Conservation (phyloP, 2,888 invertebrate genomes). For the Aricia artaxerxes region DNA sequence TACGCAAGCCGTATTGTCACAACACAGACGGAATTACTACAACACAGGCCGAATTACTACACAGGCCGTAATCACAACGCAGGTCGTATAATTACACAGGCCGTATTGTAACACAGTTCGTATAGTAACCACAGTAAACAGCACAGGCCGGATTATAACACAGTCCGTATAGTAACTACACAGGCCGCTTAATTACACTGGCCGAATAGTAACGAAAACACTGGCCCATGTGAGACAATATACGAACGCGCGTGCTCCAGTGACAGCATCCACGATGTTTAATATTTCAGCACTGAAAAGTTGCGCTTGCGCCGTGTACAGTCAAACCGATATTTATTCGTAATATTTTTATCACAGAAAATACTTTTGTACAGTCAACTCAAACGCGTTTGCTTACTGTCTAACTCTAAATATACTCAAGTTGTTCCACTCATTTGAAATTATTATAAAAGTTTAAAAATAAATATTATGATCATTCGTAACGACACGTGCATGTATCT, state of each 20-base stretch:
- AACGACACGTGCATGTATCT: background rate
- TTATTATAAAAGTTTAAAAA: background rate
- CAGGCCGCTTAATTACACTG: background rate
- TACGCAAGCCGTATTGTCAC: too few species aligned
- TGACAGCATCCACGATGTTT: constrained; percentile 2
- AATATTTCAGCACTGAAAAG: constrained; percentile 3
- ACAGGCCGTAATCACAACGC: too few species aligned
- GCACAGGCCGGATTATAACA: background rate
- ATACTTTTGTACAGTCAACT: constrained; percentile 1
- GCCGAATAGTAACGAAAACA: background rate
- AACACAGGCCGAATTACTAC: too few species aligned
- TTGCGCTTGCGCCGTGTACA: background rate
- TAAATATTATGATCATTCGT: background rate
- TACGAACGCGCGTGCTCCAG: background rate
- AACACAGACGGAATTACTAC: too few species aligned
- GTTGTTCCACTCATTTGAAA: background rate
- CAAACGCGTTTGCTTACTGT: background rate
- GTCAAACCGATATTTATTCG: background rate
- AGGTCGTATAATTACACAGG: background rate
- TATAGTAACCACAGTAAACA: background rate
- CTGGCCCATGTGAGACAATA: background rate
- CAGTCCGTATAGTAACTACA: background rate
- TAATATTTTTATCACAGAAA: background rate
- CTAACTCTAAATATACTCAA: too few species aligned
- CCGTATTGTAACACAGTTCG: background rate